phyloP scores from a whole-genome alignment of 1,140 invertebrate species.

The Trichonephila clavata region DNA sequence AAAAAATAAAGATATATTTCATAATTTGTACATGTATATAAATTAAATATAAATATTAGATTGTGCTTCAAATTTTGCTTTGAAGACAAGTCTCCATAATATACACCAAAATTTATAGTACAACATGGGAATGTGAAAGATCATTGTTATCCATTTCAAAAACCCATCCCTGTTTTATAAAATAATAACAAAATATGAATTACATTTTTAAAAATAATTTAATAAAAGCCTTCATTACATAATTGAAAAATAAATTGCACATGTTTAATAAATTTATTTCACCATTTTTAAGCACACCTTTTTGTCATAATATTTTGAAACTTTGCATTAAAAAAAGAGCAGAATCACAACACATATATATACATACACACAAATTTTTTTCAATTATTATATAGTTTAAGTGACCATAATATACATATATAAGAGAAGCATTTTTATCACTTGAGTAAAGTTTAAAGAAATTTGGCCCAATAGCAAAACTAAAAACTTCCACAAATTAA shows the following conservation, averaged over 20 bases:
- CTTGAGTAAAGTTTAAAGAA: not conserved
- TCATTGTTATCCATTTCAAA: not conserved
- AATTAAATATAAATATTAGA: conserved; percentile 43
- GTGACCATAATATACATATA: not conserved
- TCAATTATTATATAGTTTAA: not conserved
- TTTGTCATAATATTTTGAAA: not conserved
- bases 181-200: too few relatives aligned
- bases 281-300: not conserved
- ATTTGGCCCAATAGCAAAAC: not conserved
- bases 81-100: conserved; percentile 7
- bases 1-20: conserved; percentile 32
- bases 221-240: too few relatives aligned
- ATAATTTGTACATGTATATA: conserved; percentile 48
- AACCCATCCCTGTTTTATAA: not conserved
- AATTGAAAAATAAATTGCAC: too few relatives aligned
- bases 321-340: not conserved
- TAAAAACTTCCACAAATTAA: not conserved
- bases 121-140: not conserved
- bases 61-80: conserved; percentile 36
- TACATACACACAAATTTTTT: not conserved
- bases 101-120: not conserved
- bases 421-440: not conserved
- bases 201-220: too few relatives aligned
- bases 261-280: too few relatives aligned
- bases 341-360: not conserved